These are phyloP conservation scores for Zophobas morio DNA, from an alignment of 1,140 invertebrate species.

Conservation along the genomic window DNA sequence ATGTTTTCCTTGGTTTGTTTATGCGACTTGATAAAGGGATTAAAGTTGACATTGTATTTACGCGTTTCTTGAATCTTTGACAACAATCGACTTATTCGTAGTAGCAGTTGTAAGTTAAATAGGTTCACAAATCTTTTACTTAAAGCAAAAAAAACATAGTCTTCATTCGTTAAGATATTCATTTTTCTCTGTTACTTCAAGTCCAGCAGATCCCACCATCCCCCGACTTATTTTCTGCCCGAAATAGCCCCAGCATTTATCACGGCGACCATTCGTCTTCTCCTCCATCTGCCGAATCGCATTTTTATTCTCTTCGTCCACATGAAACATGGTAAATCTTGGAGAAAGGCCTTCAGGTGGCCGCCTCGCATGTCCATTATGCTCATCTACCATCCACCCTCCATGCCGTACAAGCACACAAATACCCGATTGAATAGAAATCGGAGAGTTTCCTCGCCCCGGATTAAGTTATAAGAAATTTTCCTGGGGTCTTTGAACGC, in stretches of 20 bases:
- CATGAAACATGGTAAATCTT: slow-evolving; percentile 13
- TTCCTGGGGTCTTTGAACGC: neutral
- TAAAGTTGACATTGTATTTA: too few species aligned
- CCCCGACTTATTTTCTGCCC: slow-evolving; percentile 15
- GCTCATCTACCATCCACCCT: neutral
- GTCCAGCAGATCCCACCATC: too few species aligned
- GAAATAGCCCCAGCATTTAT: slow-evolving; percentile 17
- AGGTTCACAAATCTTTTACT: too few species aligned
- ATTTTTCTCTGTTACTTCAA: too few species aligned
- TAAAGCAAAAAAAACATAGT: too few species aligned
- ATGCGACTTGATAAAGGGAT: too few species aligned
- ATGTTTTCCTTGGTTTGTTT: too few species aligned
- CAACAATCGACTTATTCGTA: too few species aligned
- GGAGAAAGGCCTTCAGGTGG: slow-evolving; percentile 9
- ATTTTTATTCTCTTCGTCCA: slow-evolving; percentile 17
- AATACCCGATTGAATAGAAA: neutral
- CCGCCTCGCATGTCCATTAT: slow-evolving; percentile 33
- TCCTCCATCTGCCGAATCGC: slow-evolving; percentile 15
- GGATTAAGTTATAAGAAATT: neutral
- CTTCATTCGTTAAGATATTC: too few species aligned
- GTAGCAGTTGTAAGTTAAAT: too few species aligned
- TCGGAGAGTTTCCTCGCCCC: neutral
- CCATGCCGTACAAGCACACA: neutral
- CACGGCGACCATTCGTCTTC: slow-evolving; percentile 15
- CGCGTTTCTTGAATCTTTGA: too few species aligned